Evolutionary conservation across 2,888 invertebrate species (phyloP), one percentile per base, ranked within the genome.

Genomic region (Dynastes grantii): DNA sequence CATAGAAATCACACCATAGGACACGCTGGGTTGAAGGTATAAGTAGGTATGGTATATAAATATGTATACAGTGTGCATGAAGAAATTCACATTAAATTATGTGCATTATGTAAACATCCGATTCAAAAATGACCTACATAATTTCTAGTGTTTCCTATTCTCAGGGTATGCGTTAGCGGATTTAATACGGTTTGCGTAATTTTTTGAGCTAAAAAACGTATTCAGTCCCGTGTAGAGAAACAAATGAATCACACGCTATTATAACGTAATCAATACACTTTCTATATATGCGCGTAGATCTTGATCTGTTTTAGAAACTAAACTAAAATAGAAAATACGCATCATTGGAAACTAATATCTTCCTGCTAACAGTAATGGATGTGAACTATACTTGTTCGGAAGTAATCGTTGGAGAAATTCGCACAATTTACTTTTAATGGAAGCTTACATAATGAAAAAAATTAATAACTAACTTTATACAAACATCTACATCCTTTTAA

Each of bases 41-140:
- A 9, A 8, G 6, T 8, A 58, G 27, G 58, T 16, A 58, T 1
- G 4, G 22, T 16, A 5, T 22, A 22, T 22, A 22, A 16, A 4
- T 22, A 22, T 58, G n/a, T 61, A 22, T 5, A 53, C 9, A 13
- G 4, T 9, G 49, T 68, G 49, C 9, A 67, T 22, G 16, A 51
- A 68, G 16, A 51, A 68, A 22, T 27, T n/a, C 11, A 22, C 22
- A 13, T 40, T 65, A 68, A 68, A 16, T 49, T 68, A 68, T 45
- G 68, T 68, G 68, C 22, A 11, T 49, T 68, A 49, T 49, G 49
- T 68, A 68, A 68, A 68, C 68, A 68, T 68, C 68, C 68, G 68
- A 68, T 29, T 11, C 29, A 11, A 51, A 51, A 29, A 49, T 68
- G 68, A 51, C 11, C 51, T 51, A 51, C 51, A 68, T 68, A 51